Conservation (phyloP, 2,113 vertebrate genomes). For the Scalopus aquaticus region DNA sequence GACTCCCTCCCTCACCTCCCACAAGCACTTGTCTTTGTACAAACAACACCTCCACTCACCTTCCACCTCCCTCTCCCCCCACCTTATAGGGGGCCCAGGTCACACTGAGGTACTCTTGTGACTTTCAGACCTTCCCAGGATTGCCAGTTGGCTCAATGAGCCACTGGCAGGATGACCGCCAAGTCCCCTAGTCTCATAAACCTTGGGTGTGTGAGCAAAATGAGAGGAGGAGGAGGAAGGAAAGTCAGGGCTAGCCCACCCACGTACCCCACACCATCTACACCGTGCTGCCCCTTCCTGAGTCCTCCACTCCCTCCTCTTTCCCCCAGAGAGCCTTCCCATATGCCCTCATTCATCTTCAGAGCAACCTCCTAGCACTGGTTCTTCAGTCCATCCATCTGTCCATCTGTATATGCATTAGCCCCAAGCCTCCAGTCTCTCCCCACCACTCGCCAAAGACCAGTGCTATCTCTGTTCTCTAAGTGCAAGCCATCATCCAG, state of each 20-base stretch:
- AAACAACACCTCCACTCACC: too few species aligned
- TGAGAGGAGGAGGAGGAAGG: fast-evolving
- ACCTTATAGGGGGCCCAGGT: too few species aligned
- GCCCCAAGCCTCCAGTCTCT: background rate
- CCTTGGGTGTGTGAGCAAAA: background rate
- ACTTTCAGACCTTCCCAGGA: background rate
- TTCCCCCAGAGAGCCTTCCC: background rate
- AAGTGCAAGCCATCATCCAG: background rate
- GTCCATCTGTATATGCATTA: background rate
- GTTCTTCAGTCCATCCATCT: too few species aligned
- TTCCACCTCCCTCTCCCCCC: background rate
- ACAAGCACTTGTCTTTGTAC: background rate
- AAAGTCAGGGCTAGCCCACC: background rate
- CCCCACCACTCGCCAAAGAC: too few species aligned
- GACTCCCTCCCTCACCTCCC: fast-evolving
- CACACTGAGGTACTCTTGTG: background rate
- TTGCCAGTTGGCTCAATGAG: background rate
- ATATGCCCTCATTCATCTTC: background rate
- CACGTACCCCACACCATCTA: too few species aligned
- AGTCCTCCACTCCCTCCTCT: background rate
- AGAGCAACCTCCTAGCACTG: background rate
- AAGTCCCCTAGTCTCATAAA: background rate
- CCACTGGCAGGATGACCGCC: background rate
- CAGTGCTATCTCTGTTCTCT: background rate
- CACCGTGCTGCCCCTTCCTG: background rate